Evolutionary conservation across 37 sponge, comb jelly and placozoan genomes (phyloP), one percentile per base, ranked within the genome.

Genomic region (Chondrilla cf. caribensis): DNA sequence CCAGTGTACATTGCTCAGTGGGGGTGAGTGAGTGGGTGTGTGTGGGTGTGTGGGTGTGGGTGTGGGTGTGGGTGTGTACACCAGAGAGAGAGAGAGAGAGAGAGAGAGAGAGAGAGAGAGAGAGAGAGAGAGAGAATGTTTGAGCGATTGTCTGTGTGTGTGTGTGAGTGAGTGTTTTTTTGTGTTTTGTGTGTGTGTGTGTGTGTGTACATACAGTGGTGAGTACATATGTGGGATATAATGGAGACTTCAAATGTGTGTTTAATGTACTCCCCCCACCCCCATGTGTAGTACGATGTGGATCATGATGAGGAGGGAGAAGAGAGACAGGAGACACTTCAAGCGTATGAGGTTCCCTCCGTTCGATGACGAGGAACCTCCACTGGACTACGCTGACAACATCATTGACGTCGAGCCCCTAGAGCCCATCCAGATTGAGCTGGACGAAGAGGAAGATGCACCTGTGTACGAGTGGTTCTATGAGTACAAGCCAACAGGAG

Each of bases 321-420:
- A 98, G 88, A 73, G 99, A 32, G 99, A 98, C 88, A 82, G 99
- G 9, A 84, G 99, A 24, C 99, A 98, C 85, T 98, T 98, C 72
- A 98, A 98, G 86, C 70, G 99, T 64, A 98, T 98, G 99, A 85
- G 99, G 43, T 98, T 98, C 88, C 99, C 99, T 86, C 99, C 99
- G 31, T 98, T 98, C 88, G 99, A 98, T 66, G 99, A 98, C 62
- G 99, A 98, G 58, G 99, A 98, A 85, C 97, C 97, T 44, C 97
- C 99, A 0, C 90, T 98, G 33, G 99, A 98, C 79, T 98, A 98
- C 81, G 95, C 94, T 24, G 99, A 98, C 89, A 98, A 98, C 78
- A 79, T 98, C 24, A 79, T 98, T 47, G 99, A 98, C 83, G 97
- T 98, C 39, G 99, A 98, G 83, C 99, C 99, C 0, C 95, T 98